phyloP scores from a whole-genome alignment of 2,113 vertebrate genomes.

The Cheilinus undulatus region DNA sequence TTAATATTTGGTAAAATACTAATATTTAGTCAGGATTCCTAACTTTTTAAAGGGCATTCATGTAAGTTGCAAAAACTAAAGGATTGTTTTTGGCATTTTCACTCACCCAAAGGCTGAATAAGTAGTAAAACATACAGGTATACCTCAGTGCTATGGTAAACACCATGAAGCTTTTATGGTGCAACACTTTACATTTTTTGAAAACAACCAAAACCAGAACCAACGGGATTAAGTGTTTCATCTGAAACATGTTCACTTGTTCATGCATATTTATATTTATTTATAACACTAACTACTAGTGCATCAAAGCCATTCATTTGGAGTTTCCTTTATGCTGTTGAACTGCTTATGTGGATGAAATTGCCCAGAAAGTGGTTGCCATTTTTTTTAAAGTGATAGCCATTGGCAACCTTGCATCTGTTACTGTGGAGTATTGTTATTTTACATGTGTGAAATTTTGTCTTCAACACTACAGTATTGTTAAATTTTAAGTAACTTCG shows the following conservation, averaged over 20 bases:
- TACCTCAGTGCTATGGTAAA: too few relatives aligned
- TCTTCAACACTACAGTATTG: background rate
- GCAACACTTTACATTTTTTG: too few relatives aligned
- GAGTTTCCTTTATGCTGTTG: too few relatives aligned
- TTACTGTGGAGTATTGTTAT: background rate
- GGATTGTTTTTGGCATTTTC: background rate
- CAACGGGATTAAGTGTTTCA: background rate
- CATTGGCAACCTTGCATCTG: too few relatives aligned
- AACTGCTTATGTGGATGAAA: too few relatives aligned
- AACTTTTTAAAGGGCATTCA: background rate
- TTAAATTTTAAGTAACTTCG: background rate
- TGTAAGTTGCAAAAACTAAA: too few relatives aligned
- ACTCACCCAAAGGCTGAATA: background rate
- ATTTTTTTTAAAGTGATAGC: too few relatives aligned
- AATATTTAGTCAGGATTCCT: background rate
- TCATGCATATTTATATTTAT: background rate
- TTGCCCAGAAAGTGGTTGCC: too few relatives aligned
- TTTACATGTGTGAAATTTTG: background rate
- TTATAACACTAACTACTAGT: background rate
- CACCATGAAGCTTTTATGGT: too few relatives aligned
- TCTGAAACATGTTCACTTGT: background rate
- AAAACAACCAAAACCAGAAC: too few relatives aligned
- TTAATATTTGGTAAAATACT: background rate
- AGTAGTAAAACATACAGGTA: too few relatives aligned
- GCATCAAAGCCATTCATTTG: background rate